Conservation (phyloP, 1,140 invertebrate genomes). For the Tetranychus cinnabarinus region DNA sequence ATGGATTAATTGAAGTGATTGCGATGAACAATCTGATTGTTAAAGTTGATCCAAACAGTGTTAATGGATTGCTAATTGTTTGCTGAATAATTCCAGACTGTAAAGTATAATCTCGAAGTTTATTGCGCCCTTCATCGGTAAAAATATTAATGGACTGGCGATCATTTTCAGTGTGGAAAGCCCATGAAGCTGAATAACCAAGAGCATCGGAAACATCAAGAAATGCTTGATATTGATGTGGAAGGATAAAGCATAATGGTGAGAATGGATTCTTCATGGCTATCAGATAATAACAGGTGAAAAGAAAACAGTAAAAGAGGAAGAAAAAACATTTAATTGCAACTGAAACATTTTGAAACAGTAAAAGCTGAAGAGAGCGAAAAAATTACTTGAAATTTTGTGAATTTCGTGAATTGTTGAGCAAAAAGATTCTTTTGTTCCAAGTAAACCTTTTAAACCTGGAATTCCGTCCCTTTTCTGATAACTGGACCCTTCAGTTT, state of each 20-base stretch:
- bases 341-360: not conserved
- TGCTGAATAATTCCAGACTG: slow-evolving; percentile 11
- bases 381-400: slow-evolving; percentile 6
- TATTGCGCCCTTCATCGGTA: slow-evolving; percentile 6
- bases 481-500: not conserved
- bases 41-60: slow-evolving; percentile 15
- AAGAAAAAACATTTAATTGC: not conserved
- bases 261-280: not conserved
- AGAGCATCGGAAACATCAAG: slow-evolving; percentile 15
- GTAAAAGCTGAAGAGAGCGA: not conserved
- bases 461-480: slow-evolving; percentile 10
- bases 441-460: slow-evolving; percentile 7
- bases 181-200: slow-evolving; percentile 13
- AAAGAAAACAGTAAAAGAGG: not conserved
- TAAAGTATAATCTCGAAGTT: slow-evolving; percentile 7
- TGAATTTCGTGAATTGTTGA: slow-evolving; percentile 6
- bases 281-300: not conserved
- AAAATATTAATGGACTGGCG: slow-evolving; percentile 7
- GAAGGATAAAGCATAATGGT: slow-evolving; percentile 15
- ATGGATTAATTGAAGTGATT: slow-evolving; percentile 16
- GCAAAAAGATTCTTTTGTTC: slow-evolving; percentile 10
- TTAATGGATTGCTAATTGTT: slow-evolving; percentile 11
- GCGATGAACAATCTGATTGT: slow-evolving; percentile 15
- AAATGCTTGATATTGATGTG: slow-evolving; percentile 15
- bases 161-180: not conserved